Evolutionary conservation across 2,113 vertebrate species (phyloP).

Genomic region (Eubucco bourcierii): DNA sequence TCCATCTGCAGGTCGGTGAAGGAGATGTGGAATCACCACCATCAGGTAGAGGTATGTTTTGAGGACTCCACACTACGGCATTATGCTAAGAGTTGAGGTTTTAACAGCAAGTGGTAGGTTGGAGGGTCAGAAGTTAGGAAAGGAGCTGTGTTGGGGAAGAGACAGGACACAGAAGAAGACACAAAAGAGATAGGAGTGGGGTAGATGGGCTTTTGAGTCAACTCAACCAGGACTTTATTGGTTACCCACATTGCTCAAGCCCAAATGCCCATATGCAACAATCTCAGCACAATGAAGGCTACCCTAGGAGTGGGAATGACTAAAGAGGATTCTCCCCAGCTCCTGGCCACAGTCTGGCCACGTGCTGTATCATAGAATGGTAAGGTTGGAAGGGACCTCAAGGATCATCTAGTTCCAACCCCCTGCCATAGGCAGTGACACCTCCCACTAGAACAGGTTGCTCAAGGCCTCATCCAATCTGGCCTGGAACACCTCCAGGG

Average conservation of each 20-base stretch:
- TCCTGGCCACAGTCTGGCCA: not conserved
- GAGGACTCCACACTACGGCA: not conserved
- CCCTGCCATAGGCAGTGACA: too few species aligned
- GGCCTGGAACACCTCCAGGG: too few species aligned
- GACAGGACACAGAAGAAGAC: not conserved
- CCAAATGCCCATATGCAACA: accelerated
- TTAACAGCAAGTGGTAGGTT: not conserved
- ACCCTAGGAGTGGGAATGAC: not conserved
- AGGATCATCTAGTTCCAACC: too few species aligned
- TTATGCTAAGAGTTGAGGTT: not conserved
- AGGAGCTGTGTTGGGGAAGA: not conserved
- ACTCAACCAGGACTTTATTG: not conserved
- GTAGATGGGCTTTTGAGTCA: not conserved
- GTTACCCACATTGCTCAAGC: not conserved
- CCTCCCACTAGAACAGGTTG: too few species aligned
- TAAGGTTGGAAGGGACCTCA: too few species aligned
- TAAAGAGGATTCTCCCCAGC: not conserved
- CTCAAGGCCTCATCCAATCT: too few species aligned
- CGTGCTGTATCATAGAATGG: too few species aligned
- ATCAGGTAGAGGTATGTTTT: conserved; percentile 47
- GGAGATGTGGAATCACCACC: conserved; percentile 65
- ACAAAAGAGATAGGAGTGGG: not conserved
- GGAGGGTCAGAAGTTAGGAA: not conserved
- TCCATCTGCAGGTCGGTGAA: conserved; percentile 58
- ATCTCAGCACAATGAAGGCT: not conserved